Conservation (phyloP, 2,797 vertebrate species). For the Rachycentron canadum region DNA sequence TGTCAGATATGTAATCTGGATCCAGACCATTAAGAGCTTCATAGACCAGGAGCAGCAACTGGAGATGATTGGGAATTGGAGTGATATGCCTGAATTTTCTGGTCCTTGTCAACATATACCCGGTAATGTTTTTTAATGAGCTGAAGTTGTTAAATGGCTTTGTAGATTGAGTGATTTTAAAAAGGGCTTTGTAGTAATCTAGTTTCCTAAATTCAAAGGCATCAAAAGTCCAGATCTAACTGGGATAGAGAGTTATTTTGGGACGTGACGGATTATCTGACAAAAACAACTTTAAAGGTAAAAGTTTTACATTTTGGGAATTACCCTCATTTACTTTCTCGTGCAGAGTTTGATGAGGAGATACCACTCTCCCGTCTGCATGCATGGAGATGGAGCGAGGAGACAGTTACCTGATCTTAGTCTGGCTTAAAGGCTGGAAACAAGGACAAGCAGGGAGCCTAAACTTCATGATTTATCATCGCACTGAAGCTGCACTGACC, state of each 20-base stretch:
- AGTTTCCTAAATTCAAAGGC: background rate
- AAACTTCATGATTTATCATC: too few species aligned
- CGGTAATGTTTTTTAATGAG: background rate
- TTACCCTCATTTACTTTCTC: background rate
- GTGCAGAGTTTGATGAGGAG: background rate
- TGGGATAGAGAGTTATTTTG: background rate
- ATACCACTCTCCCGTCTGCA: background rate
- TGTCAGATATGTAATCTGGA: constrained; percentile 55
- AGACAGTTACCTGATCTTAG: background rate
- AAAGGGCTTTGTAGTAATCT: background rate
- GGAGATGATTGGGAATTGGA: constrained; percentile 4
- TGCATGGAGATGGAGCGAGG: background rate
- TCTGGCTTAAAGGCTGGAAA: background rate
- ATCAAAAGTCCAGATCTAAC: background rate
- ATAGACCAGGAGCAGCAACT: constrained; percentile 18
- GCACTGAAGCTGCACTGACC: too few species aligned
- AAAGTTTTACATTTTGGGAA: background rate
- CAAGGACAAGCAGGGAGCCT: background rate
- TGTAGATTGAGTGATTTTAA: background rate
- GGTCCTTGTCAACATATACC: background rate
- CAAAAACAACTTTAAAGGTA: background rate
- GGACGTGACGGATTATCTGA: background rate
- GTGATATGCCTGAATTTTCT: background rate
- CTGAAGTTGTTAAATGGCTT: background rate
- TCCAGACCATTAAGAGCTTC: constrained; percentile 47